Conservation (phyloP, 2,888 invertebrate species). For the Hypercompe scribonia region DNA sequence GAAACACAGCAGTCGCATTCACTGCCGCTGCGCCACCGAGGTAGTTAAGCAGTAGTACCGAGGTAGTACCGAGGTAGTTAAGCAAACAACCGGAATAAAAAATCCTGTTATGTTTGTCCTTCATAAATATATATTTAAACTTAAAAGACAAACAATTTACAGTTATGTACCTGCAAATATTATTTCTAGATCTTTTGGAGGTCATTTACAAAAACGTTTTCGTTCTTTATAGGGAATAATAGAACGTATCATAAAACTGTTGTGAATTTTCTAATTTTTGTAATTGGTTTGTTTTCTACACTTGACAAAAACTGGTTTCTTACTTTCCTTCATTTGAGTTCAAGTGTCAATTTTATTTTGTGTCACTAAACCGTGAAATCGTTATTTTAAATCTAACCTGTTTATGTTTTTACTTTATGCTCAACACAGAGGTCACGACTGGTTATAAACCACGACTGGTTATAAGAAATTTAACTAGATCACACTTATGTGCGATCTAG, state of each 20-base stretch:
- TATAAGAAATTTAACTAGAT: too few relatives aligned
- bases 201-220: not conserved
- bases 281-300: conserved; percentile 13
- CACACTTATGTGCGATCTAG: not conserved
- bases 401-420: conserved; percentile 3
- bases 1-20: too few relatives aligned
- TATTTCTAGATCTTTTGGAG: not conserved
- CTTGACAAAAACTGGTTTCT: conserved; percentile 26
- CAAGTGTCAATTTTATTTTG: conserved; percentile 11
- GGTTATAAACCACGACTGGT: too few relatives aligned
- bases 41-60: too few relatives aligned
- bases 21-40: too few relatives aligned
- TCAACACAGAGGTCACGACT: not conserved
- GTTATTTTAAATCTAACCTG: not conserved
- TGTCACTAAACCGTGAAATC: conserved; percentile 5
- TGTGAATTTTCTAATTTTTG: not conserved
- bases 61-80: too few relatives aligned
- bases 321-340: conserved; percentile 24
- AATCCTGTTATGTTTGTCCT: too few relatives aligned
- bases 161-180: not conserved
- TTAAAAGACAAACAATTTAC: not conserved
- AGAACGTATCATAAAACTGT: not conserved
- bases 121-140: not conserved
- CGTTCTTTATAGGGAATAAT: not conserved
- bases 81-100: too few relatives aligned